These are phyloP conservation scores for Phthorimaea operculella DNA, from an alignment of 1,140 invertebrate genomes.

Conservation along the genomic window DNA sequence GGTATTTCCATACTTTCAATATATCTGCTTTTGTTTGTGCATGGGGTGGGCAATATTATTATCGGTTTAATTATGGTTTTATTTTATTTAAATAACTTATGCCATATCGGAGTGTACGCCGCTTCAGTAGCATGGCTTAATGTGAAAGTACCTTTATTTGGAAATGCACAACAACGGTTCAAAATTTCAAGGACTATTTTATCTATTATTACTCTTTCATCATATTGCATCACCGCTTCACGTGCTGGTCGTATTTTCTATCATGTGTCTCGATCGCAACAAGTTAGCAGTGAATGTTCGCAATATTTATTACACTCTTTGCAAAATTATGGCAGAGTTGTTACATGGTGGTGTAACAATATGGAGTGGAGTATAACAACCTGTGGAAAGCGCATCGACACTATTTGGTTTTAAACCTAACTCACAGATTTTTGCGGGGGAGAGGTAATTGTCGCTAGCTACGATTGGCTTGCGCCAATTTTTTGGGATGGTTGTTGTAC, in stretches of 20 bases:
- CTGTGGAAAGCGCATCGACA: too few relatives aligned
- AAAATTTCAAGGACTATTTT: slow-evolving; percentile 40
- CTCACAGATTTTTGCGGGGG: too few relatives aligned
- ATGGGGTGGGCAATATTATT: slow-evolving; percentile 31
- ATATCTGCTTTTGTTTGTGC: slow-evolving; percentile 34
- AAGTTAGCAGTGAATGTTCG: neutral
- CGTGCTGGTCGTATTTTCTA: neutral
- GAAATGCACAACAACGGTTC: neutral
- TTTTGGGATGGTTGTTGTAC: too few relatives aligned
- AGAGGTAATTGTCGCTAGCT: too few relatives aligned
- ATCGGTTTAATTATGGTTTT: neutral
- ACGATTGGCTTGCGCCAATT: too few relatives aligned
- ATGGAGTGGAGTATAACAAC: too few relatives aligned
- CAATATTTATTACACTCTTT: too few relatives aligned
- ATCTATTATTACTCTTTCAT: neutral
- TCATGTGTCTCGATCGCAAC: neutral
- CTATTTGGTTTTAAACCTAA: too few relatives aligned
- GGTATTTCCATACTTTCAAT: slow-evolving; percentile 35
- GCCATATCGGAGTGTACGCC: slow-evolving; percentile 7
- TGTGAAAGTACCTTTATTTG: neutral
- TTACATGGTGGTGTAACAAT: too few relatives aligned
- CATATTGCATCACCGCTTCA: neutral
- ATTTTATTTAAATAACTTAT: neutral
- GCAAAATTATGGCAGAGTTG: too few relatives aligned
- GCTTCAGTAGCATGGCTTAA: slow-evolving; percentile 29